These are phyloP conservation scores for Periparus ater DNA, from an alignment of 2,797 vertebrate genomes.

Conservation along the genomic window DNA sequence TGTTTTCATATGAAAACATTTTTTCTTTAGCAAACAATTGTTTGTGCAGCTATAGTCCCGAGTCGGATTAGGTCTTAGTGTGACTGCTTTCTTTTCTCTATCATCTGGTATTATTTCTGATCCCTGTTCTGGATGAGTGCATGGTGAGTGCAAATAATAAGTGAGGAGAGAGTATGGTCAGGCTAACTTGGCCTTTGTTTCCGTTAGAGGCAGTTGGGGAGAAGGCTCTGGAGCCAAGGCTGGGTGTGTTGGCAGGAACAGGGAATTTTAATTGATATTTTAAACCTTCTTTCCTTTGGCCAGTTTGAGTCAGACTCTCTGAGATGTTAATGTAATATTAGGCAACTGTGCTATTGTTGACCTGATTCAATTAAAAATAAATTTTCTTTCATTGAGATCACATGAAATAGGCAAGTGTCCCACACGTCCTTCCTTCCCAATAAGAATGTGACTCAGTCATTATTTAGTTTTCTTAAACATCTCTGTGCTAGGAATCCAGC, in stretches of 20 bases:
- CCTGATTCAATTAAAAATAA: constrained; percentile 8
- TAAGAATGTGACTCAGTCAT: neutral
- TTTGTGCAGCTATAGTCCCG: constrained; percentile 12
- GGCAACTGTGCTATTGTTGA: constrained; percentile 14
- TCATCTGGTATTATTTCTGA: constrained; percentile 46
- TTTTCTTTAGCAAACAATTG: constrained; percentile 33
- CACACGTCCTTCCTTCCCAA: neutral
- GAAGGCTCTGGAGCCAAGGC: neutral
- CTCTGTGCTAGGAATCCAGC: neutral
- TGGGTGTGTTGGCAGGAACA: constrained; percentile 25
- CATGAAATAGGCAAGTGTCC: neutral
- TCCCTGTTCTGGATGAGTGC: neutral
- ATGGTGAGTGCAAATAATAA: neutral
- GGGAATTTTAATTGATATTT: constrained; percentile 65
- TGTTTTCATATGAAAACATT: neutral
- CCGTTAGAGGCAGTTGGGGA: neutral
- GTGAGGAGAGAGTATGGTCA: neutral
- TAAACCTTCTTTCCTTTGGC: constrained; percentile 45
- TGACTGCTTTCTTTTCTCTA: constrained; percentile 1
- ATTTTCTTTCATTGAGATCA: neutral
- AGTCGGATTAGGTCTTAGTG: neutral
- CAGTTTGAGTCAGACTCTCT: constrained; percentile 6
- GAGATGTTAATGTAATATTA: constrained; percentile 33
- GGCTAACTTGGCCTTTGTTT: constrained; percentile 29
- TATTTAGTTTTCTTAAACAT: constrained; percentile 18